These are phyloP conservation scores for Drosophila buzzatii DNA, from an alignment of 2,888 invertebrate genomes.

Conservation along the genomic window DNA sequence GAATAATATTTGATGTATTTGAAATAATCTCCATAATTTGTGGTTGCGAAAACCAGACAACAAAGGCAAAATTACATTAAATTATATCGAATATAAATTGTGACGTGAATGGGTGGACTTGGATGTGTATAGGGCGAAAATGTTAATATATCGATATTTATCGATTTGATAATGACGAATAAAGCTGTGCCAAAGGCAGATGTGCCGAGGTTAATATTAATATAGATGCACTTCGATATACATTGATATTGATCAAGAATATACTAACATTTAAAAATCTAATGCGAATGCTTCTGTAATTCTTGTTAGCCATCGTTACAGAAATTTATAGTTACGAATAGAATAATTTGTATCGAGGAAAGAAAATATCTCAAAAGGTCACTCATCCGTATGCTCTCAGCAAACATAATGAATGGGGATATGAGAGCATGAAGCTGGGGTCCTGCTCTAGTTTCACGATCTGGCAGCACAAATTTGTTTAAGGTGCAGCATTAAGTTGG, in stretches of 20 bases:
- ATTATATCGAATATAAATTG: neutral
- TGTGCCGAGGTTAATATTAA: neutral
- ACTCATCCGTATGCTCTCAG: neutral
- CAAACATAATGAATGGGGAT: neutral
- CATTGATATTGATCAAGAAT: too few relatives aligned
- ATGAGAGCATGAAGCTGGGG: neutral
- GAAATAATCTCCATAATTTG: conserved; percentile 14
- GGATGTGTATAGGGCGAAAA: neutral
- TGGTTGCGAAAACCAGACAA: neutral
- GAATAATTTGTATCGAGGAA: neutral
- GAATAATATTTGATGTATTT: conserved; percentile 7
- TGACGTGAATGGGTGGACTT: neutral
- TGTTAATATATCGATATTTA: neutral
- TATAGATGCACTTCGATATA: neutral
- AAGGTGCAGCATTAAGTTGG: conserved; percentile 1
- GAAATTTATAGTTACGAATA: neutral
- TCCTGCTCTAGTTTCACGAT: neutral
- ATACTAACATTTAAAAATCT: too few relatives aligned
- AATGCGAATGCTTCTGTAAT: too few relatives aligned
- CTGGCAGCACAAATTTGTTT: neutral
- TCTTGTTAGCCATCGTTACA: neutral
- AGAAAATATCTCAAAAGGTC: neutral
- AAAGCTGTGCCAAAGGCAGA: neutral
- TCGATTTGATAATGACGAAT: neutral
- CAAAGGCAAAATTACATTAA: neutral